These are phyloP conservation scores for Sarcophilus harrisii DNA, from an alignment of 2,797 vertebrate genomes.

Conservation along the genomic window DNA sequence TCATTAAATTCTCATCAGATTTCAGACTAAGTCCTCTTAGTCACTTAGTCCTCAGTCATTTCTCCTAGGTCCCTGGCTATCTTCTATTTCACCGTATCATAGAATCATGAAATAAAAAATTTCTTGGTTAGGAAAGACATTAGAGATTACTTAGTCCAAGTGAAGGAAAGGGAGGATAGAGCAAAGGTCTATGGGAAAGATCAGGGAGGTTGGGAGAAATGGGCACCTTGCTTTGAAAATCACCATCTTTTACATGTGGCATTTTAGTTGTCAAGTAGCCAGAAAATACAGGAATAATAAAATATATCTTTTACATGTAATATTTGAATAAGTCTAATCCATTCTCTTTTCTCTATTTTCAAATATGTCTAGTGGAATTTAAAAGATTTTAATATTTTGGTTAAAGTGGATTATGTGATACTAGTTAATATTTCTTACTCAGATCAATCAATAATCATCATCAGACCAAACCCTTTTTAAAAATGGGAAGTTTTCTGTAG, in stretches of 20 bases:
- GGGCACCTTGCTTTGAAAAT: background rate
- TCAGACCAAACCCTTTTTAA: background rate
- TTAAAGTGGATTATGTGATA: background rate
- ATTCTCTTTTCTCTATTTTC: background rate
- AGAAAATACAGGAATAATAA: background rate
- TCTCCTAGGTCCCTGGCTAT: background rate
- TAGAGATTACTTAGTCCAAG: background rate
- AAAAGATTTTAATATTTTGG: conserved; percentile 10
- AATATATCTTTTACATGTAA: background rate
- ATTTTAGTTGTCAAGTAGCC: background rate
- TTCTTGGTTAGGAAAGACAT: background rate
- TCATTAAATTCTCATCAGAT: background rate
- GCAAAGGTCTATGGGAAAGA: background rate
- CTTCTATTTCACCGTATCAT: background rate
- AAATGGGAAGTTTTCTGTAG: background rate
- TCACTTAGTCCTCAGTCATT: no score
- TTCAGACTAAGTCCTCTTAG: background rate
- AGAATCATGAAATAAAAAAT: background rate
- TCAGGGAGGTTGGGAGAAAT: background rate
- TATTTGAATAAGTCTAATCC: background rate
- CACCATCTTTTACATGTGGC: background rate
- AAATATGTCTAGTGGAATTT: background rate
- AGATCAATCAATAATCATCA: background rate
- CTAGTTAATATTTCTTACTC: background rate
- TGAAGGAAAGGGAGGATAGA: background rate